These are phyloP conservation scores for pig (Sus scrofa) DNA, from an alignment of 2,113 vertebrate species.

Conservation along the genomic window T2T-Sscrofa CM000820.6:27402501-27403000, in stretches of 20 bases:
- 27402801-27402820: slow-evolving; percentile 15
- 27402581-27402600: not conserved
- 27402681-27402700: not conserved
- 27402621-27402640: not conserved
- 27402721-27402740: not conserved
- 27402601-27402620: not conserved
- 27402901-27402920: not conserved
- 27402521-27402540: too few species aligned
- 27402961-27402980: not conserved
- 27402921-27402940: not conserved
- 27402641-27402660: not conserved
- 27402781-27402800: not conserved
- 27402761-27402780: slow-evolving; percentile 15
- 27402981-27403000: not conserved
- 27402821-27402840: not conserved
- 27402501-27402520: not conserved
- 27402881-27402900: not conserved
- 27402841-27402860: not conserved
- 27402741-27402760: not conserved
- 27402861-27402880: not conserved
- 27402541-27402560: too few species aligned
- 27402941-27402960: not conserved
- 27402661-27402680: not conserved
- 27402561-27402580: not conserved
- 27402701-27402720: not conserved